Evolutionary conservation across 1,140 invertebrate species (phyloP).

Genomic region (Tetranychus cinnabarinus): DNA sequence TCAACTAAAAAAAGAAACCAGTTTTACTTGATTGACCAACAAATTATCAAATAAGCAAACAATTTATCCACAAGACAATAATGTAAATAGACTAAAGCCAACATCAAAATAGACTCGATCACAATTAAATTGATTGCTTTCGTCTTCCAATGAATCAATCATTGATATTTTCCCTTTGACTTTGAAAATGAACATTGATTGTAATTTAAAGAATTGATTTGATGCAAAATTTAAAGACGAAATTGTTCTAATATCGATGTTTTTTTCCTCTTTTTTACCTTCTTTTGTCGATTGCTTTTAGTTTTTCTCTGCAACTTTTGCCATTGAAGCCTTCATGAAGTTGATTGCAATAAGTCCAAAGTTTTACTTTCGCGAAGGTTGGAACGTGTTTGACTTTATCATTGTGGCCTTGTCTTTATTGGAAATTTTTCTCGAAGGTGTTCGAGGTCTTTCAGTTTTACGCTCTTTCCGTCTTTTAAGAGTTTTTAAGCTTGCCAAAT

Average conservation of each 20-base stretch:
- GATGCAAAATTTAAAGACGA: not conserved
- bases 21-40: no score
- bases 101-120: no score
- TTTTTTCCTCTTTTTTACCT: not conserved
- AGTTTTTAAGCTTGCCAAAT: slow-evolving; percentile 97
- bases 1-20: no score
- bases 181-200: no score
- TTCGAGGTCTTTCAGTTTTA: slow-evolving; percentile 83
- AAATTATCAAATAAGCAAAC: no score
- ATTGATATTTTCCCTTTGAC: no score
- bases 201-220: not conserved
- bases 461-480: slow-evolving; percentile 92
- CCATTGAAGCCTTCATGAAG: slow-evolving; percentile 83
- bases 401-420: slow-evolving; percentile 84
- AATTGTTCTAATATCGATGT: no score
- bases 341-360: slow-evolving; percentile 88
- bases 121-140: no score
- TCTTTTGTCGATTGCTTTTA: slow-evolving; percentile 20
- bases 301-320: slow-evolving; percentile 96
- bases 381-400: slow-evolving; percentile 98
- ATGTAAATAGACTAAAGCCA: no score
- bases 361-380: slow-evolving; percentile 92
- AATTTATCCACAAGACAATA: no score
- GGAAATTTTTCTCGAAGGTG: slow-evolving; percentile 72
- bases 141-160: no score